Base-by-base conservation (phyloP, 2,797 vertebrate species). In the Sciurus carolinensis region DNA sequence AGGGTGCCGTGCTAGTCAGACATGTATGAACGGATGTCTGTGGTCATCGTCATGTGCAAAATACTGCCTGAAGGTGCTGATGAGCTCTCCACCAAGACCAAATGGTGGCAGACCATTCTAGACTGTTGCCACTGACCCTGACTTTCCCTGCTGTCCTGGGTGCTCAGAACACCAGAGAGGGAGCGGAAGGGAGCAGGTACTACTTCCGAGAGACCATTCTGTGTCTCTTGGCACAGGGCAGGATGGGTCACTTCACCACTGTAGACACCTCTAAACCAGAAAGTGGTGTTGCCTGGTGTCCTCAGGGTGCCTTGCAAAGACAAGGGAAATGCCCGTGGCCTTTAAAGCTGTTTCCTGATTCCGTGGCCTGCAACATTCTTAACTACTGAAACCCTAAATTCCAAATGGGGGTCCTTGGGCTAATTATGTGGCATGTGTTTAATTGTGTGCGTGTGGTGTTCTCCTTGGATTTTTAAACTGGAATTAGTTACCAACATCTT, bases 1-100 rank as follows among this genome's bases (percentile, higher is more conserved):
- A 90, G 26, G 71, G 54, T 9, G 1, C n/a, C 11, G 2, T 81
- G 30, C 87, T 62, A 3, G 24, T 71, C 67, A 47, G 26, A 14
- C 52, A 57, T 54, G 39, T 30, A 18, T 11, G 39, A n/a, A 64
- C 50, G 59, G 71, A 47, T 17, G 2, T 33, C 62, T 93, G 36
- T 11, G 7, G 67, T 42, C 64, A 42, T 39, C 7, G 36, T 90
- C 36, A 4, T 2, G 4, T 73, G 20, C n/a, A 26, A 39, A 90
- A 54, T 15, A 64, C 81, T 47, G 42, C 84, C 72, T 50, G 18
- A 28, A 87, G 36, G 36, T 87, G 39, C 77, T 44, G 24, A 39
- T 50, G 88, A 71, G 67, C 91, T 93, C 95, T 77, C 95, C 90
- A 97, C 57, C 71, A 57, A 92, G 87, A 44, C 66, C 54, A 22